phyloP scores from a whole-genome alignment of 2,888 invertebrate species.

The Pomacea canaliculata region DNA sequence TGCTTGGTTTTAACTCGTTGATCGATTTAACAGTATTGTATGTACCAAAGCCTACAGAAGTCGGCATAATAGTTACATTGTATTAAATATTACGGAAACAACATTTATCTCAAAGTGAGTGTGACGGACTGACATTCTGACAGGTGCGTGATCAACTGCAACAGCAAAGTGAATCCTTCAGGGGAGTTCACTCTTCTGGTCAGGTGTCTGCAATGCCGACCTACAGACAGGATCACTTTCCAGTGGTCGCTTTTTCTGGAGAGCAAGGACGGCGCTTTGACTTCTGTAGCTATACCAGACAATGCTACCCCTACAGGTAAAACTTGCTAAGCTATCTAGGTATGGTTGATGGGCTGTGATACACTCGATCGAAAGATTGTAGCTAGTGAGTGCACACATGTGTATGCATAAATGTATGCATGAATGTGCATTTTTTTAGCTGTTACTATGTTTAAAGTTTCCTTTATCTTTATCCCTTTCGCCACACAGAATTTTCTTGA shows the following conservation, averaged over 20 bases:
- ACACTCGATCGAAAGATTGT: neutral
- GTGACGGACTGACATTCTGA: neutral
- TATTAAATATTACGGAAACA: too few relatives aligned
- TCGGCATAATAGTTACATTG: too few relatives aligned
- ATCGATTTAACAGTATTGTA: too few relatives aligned
- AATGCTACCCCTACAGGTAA: slow-evolving; percentile 40
- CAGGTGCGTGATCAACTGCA: slow-evolving; percentile 50
- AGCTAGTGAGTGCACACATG: too few relatives aligned
- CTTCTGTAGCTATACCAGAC: slow-evolving; percentile 30
- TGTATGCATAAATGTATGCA: too few relatives aligned
- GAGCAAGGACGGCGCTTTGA: slow-evolving; percentile 21
- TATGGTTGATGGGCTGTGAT: neutral
- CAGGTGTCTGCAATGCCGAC: slow-evolving; percentile 39
- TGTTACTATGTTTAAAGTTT: too few relatives aligned
- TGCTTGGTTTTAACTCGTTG: too few relatives aligned
- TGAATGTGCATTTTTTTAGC: too few relatives aligned
- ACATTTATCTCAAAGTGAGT: too few relatives aligned
- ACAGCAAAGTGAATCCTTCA: slow-evolving; percentile 53
- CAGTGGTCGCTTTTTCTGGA: slow-evolving; percentile 41
- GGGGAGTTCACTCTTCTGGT: slow-evolving; percentile 39
- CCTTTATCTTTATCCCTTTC: too few relatives aligned
- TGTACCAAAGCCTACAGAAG: too few relatives aligned
- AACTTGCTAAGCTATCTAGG: neutral
- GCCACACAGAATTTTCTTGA: too few relatives aligned
- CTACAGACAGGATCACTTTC: slow-evolving; percentile 37